Percentiles rank a stretch among this genome's conserved stretches.
phyloP scores from a whole-genome alignment of 1,140 invertebrate genomes.

The Pseudomyrmex concolor region DNA sequence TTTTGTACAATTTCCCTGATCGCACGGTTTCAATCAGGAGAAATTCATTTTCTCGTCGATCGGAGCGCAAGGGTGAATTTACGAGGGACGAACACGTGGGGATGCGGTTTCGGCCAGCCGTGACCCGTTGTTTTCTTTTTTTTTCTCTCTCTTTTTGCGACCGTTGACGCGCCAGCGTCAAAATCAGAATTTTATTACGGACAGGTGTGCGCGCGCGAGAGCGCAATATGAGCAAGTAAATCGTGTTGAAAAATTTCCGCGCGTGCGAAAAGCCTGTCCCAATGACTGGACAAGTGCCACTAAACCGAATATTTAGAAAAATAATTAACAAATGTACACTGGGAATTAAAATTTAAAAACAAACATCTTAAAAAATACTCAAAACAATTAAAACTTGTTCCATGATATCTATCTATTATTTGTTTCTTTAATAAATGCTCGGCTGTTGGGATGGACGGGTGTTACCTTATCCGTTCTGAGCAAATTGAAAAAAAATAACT shows the following conservation, averaged over 20 bases:
- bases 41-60: slow-evolving; percentile 55
- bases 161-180: not conserved
- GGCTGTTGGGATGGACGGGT: not conserved
- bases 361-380: too few species aligned
- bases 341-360: not conserved
- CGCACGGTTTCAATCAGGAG: slow-evolving; percentile 38
- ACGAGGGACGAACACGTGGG: slow-evolving; percentile 17
- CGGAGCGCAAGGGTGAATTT: slow-evolving; percentile 36
- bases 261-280: too few species aligned
- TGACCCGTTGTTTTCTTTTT: slow-evolving; percentile 29
- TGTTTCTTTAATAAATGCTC: too few species aligned
- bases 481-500: not conserved
- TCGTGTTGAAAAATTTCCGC: too few species aligned
- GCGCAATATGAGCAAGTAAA: not conserved
- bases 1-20: slow-evolving; percentile 13
- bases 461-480: not conserved
- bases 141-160: not conserved
- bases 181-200: slow-evolving; percentile 54
- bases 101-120: slow-evolving; percentile 16
- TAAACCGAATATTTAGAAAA: too few species aligned
- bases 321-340: not conserved
- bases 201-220: slow-evolving; percentile 1
- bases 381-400: too few species aligned
- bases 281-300: too few species aligned
- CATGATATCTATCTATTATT: too few species aligned